Evolutionary conservation across 1,140 invertebrate species (phyloP).

Genomic region (Drosophila trapezifrons): DNA sequence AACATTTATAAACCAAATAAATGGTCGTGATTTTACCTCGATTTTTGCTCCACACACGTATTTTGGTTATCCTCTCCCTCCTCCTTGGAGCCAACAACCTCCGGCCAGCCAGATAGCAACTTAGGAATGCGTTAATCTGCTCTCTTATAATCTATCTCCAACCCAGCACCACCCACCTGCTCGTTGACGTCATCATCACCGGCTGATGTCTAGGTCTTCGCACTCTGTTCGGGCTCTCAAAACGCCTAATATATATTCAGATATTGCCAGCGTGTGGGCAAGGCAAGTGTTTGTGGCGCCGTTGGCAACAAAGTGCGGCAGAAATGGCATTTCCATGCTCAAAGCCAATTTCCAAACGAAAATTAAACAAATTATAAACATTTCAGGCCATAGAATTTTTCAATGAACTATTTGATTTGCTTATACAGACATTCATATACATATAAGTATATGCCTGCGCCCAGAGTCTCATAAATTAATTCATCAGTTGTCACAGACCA

Average conservation of each 20-base stretch:
- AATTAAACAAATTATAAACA: slow-evolving; percentile 23
- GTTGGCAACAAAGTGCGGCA: slow-evolving; percentile 35
- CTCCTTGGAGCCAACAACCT: slow-evolving; percentile 1
- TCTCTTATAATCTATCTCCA: slow-evolving; percentile 17
- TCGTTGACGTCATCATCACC: slow-evolving; percentile 35
- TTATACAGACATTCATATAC: background rate
- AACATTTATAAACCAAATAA: slow-evolving; percentile 6
- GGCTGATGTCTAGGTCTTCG: slow-evolving; percentile 40
- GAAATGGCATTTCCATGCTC: slow-evolving; percentile 19
- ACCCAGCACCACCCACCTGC: slow-evolving; percentile 21
- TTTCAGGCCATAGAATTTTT: slow-evolving; percentile 18
- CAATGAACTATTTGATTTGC: slow-evolving; percentile 47
- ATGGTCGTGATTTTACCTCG: background rate
- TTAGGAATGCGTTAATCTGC: slow-evolving; percentile 21
- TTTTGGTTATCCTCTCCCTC: background rate
- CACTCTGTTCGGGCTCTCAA: slow-evolving; percentile 26
- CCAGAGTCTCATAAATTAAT: slow-evolving; percentile 68
- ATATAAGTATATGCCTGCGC: slow-evolving; percentile 4
- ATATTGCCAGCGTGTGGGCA: slow-evolving; percentile 11
- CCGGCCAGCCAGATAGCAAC: background rate
- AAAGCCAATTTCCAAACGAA: slow-evolving; percentile 29
- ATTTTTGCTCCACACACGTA: background rate
- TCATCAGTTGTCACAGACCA: slow-evolving; percentile 71
- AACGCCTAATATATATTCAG: slow-evolving; percentile 10
- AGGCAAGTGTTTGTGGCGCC: slow-evolving; percentile 42